These are phyloP conservation scores for Spodoptera litura DNA, from an alignment of 1,140 invertebrate species.

Conservation along the genomic window DNA sequence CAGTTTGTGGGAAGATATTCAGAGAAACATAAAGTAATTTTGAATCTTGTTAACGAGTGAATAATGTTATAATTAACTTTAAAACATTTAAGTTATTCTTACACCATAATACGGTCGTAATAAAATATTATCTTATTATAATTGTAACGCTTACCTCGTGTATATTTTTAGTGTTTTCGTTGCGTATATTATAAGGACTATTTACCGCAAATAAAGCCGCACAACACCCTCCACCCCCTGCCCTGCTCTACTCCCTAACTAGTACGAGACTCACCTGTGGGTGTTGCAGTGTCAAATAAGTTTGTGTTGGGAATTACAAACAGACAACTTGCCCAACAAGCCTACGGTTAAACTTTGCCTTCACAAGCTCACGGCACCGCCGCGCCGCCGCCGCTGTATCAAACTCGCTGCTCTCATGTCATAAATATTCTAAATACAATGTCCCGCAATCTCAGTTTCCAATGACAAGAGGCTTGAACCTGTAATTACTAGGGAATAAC, in stretches of 20 bases:
- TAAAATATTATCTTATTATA: too few species aligned
- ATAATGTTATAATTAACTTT: too few species aligned
- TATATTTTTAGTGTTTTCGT: neutral
- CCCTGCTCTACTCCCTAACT: neutral
- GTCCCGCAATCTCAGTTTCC: neutral
- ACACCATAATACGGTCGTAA: too few species aligned
- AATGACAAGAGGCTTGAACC: constrained; percentile 32
- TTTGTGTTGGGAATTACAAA: constrained; percentile 24
- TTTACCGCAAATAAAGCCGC: constrained; percentile 22
- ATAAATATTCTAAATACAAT: neutral
- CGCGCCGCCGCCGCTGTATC: neutral
- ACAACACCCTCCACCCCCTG: neutral
- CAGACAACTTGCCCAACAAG: constrained; percentile 35
- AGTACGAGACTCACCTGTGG: constrained; percentile 41
- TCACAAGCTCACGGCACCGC: neutral
- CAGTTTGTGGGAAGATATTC: neutral
- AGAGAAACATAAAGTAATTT: neutral
- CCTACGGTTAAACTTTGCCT: constrained; percentile 16
- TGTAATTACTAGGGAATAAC: constrained; percentile 73
- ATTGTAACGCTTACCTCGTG: too few species aligned
- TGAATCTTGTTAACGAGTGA: too few species aligned
- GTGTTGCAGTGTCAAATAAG: constrained; percentile 42
- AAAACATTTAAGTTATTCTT: too few species aligned
- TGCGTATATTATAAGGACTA: constrained; percentile 15
- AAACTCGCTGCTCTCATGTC: neutral